Base-by-base conservation (phyloP, 1,140 invertebrate species). In the Cyclargus thomasi region DNA sequence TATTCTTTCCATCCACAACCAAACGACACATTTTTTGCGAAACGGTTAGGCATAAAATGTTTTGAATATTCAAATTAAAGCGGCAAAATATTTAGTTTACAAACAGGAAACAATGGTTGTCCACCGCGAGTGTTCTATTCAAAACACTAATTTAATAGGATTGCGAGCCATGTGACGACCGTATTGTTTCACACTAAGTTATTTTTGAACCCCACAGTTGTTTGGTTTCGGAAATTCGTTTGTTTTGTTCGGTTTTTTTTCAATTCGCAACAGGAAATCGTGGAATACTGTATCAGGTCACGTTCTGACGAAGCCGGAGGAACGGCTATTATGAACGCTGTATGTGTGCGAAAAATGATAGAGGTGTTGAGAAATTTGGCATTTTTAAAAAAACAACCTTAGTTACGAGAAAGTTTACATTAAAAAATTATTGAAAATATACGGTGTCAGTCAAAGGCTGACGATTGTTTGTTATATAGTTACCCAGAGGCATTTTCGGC, bases 11-110 rank as follows among this genome's bases (percentile, higher is more conserved):
- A 2, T 23, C 6, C 23, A 23, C 6, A 23, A 23, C 23, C 23
- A 1, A 23, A 23, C 29, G 5, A 29, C 29, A 29, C n/a, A n/a
- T n/a, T 29, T 29, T 1, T 29, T 29, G 29, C 29, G 5, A 29
- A 29, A 29, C 8, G 5, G 29, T 47, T 47, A 47, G 55, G 67
- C 67, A 64, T 36, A 73, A 70, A 47, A 47, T 11, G 1, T 47
- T 47, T 47, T 47, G 39, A 47, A 47, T 47, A 47, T 16, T 47
- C 14, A 47, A 47, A 47, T 47, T 64, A 47, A 47, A 22, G 63
- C 18, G 14, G 10, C 36, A 47, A 47, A 47, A 47, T 47, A 47
- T 47, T 59, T 59, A 59, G 18, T 55, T 55, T 55, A 20, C 18
- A 59, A 21, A 11, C 18, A 20, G 18, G 55, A 59, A 55, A 59